Evolutionary conservation across 2,113 vertebrate genomes (phyloP).

Genomic region (Nibea coibor): DNA sequence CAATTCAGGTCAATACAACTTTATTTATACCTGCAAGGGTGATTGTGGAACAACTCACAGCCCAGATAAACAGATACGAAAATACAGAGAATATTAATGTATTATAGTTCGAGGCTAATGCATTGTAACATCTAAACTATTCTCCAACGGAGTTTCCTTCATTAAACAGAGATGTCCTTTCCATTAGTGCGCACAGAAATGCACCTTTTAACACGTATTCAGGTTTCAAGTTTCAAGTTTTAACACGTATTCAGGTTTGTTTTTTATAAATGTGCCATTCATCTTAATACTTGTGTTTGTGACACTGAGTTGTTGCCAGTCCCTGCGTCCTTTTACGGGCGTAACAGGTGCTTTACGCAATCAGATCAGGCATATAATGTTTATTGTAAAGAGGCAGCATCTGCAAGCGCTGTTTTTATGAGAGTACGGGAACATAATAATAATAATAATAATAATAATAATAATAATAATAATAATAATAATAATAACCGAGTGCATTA

Average conservation of each 20-base stretch:
- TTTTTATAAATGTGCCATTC: background rate
- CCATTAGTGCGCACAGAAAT: background rate
- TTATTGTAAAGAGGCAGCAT: background rate
- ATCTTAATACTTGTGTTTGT: no score
- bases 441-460: background rate
- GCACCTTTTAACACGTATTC: background rate
- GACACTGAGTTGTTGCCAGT: background rate
- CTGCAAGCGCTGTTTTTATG: background rate
- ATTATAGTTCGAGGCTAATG: background rate
- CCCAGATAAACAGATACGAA: background rate
- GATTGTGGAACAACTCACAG: background rate
- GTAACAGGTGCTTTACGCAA: constrained; percentile 48
- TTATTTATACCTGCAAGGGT: background rate
- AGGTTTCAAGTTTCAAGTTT: background rate
- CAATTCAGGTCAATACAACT: background rate
- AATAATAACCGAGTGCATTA: constrained; percentile 19
- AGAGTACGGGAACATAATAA: constrained; percentile 14
- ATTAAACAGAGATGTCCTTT: constrained; percentile 1
- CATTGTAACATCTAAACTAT: background rate
- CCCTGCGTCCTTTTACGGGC: background rate
- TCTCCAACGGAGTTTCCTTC: background rate
- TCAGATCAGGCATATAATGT: background rate
- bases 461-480: background rate
- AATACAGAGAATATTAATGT: background rate
- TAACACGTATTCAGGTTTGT: background rate